Conservation (phyloP, 2,797 vertebrate genomes). For the Delichon dasypus region DNA sequence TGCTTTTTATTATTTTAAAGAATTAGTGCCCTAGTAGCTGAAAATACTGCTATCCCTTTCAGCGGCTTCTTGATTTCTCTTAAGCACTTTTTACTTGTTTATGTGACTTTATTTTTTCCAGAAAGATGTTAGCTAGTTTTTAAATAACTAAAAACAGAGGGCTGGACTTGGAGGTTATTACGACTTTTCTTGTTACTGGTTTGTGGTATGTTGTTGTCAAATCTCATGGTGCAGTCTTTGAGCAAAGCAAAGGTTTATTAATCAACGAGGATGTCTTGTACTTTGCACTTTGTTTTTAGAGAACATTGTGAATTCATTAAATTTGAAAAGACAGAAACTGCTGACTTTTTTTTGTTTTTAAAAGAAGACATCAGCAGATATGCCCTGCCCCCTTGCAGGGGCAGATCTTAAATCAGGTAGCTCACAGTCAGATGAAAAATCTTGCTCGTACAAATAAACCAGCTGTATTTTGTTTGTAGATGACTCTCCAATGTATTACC, state of each 20-base stretch:
- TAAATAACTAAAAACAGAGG: background rate
- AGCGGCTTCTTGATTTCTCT: background rate
- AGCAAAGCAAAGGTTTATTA: background rate
- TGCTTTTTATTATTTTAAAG: background rate
- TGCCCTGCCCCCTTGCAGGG: background rate
- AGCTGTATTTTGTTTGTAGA: background rate
- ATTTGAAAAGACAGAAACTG: background rate
- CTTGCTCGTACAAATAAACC: background rate
- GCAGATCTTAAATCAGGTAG: background rate
- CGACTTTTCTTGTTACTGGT: background rate
- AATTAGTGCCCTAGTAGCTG: background rate
- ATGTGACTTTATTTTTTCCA: background rate
- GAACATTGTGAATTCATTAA: background rate
- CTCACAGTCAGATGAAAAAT: background rate
- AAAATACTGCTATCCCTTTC: background rate
- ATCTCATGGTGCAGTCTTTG: background rate
- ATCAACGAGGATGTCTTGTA: background rate
- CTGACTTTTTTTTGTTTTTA: background rate
- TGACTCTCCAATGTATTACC: background rate
- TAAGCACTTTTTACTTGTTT: background rate
- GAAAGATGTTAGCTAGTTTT: background rate
- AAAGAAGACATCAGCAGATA: background rate
- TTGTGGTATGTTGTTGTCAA: background rate
- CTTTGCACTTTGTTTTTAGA: background rate
- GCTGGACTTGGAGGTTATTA: background rate